Conservation (phyloP, 1,140 invertebrate genomes). For the Nymphalis io region DNA sequence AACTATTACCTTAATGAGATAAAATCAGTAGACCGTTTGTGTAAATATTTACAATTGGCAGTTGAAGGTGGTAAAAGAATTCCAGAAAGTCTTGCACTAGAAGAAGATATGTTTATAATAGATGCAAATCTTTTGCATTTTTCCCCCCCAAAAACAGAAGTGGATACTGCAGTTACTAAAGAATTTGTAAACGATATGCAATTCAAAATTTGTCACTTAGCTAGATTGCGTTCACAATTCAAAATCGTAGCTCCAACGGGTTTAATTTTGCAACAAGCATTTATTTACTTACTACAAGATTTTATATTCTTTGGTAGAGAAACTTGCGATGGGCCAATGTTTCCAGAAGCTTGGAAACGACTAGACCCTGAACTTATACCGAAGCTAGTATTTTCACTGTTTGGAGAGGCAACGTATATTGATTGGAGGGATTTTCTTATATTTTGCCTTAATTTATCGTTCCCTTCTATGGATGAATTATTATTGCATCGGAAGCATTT, state of each 20-base stretch:
- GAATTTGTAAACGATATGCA: constrained; percentile 51
- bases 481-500: constrained; percentile 74
- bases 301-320: constrained; percentile 77
- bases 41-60: constrained; percentile 80
- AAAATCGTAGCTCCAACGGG: constrained; percentile 80
- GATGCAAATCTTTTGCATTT: constrained; percentile 71
- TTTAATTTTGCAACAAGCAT: constrained; percentile 74
- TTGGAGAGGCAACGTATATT: constrained; percentile 76
- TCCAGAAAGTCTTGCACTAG: constrained; percentile 73
- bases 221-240: constrained; percentile 75
- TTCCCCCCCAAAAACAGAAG: constrained; percentile 40
- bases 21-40: constrained; percentile 79
- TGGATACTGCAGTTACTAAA: constrained; percentile 31
- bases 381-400: constrained; percentile 74
- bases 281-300: constrained; percentile 82
- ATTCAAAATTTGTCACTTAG: constrained; percentile 80
- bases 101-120: constrained; percentile 74
- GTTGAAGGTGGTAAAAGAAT: constrained; percentile 79
- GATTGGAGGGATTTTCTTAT: constrained; percentile 85
- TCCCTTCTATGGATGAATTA: constrained; percentile 79
- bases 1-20: constrained; percentile 81
- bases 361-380: constrained; percentile 75
- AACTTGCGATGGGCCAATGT: constrained; percentile 64
- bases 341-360: constrained; percentile 79
- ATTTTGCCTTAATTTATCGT: constrained; percentile 79